Evolutionary conservation across 2,888 invertebrate genomes (phyloP).

Genomic region (Phyllotreta cruciferae): DNA sequence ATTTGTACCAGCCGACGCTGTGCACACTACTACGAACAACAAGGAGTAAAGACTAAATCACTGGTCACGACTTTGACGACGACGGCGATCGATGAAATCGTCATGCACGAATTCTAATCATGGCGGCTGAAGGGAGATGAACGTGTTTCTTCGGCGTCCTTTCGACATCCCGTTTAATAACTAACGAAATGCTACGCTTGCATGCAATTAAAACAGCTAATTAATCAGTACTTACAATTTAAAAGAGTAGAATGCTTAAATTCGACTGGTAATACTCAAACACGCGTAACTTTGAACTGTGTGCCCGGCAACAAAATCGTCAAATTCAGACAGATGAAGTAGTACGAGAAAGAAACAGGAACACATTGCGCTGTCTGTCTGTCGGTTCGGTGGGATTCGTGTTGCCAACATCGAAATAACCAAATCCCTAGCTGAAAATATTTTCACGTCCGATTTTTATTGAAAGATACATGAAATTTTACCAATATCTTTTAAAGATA

Average conservation of each 20-base stretch:
- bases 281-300: constrained; percentile 8
- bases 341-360: constrained; percentile 12
- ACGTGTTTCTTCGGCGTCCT: constrained; percentile 23
- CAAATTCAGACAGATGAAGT: constrained; percentile 31
- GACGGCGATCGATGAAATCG: constrained; percentile 57
- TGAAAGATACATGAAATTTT: neutral
- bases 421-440: constrained; percentile 8
- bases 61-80: constrained; percentile 56
- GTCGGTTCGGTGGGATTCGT: neutral
- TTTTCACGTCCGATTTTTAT: neutral
- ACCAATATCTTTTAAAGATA: no score
- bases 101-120: constrained; percentile 55
- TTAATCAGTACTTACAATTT: constrained; percentile 30
- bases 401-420: neutral
- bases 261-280: constrained; percentile 19
- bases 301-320: constrained; percentile 25
- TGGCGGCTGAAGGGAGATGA: constrained; percentile 44
- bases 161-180: constrained; percentile 10
- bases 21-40: constrained; percentile 48
- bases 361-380: constrained; percentile 9
- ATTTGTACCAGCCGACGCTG: constrained; percentile 53
- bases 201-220: constrained; percentile 17
- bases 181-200: constrained; percentile 5
- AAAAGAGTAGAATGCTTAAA: constrained; percentile 4
- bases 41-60: constrained; percentile 36